Base-by-base conservation (phyloP, 2,888 invertebrate genomes). In the Megastigmus dorsalis region DNA sequence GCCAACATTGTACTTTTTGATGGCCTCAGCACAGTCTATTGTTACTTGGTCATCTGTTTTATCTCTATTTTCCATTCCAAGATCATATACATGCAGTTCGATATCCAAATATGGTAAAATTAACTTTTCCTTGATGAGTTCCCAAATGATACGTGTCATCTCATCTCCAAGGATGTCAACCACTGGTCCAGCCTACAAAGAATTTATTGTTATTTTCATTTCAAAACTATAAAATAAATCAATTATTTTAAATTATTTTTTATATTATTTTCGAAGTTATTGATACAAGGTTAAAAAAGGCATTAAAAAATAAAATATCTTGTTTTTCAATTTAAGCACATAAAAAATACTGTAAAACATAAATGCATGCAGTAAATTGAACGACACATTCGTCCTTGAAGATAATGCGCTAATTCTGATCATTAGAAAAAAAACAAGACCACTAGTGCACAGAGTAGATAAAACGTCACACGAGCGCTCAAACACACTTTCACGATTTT, bases 131-230 rank as follows among this genome's bases (percentile, higher is more conserved):
- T 99, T 99, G 83, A 99, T 99, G 41, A 95, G 92, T 85, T 98
- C 97, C 99, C 99, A 99, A 86, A 99, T 98, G 79, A 99, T 96
- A 82, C 99, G 92, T 48, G 97, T 97, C 97, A 97, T 97, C 89
- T 97, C 97, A 91, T 97, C 97, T n/a, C 97, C 97, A 66, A 96
- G 92, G 83, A 96, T 92, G 88, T 97, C 97, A 57, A 97, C 97
- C 77, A 97, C 96, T 57, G 96, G 95, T 86, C 97, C 97, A 80
- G 92, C 92, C 90, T 93, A 75, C 52, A 80, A 81, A 68, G 68
- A 67, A 57, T 38, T 0, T 63, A 38, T 30, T 52, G 4, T 2
- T 43, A 54, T 30, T 30, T 38, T 41, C 36, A 41, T 54, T 41
- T 15, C 7, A 60, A 45, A 18, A 28, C 20, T 13, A 43, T 20